Percentiles rank a stretch among this genome's conserved stretches.
Evolutionary conservation across 2,888 invertebrate species (phyloP).

Genomic region (Oscheius sp.): DNA sequence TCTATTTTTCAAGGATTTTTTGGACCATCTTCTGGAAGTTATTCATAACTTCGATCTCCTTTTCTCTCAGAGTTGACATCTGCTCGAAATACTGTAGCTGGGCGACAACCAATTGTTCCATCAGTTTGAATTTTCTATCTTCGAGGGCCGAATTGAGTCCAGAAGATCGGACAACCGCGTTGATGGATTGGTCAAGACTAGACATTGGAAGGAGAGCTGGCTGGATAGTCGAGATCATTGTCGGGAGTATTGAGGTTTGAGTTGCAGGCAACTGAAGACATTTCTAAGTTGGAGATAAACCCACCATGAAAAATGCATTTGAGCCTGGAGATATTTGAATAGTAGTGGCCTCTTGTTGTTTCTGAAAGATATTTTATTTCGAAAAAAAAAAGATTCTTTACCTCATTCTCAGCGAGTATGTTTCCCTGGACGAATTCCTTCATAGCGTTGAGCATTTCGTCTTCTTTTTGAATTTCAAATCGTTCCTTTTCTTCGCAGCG

Average conservation of each 20-base stretch:
- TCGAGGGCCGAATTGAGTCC: background rate
- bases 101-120: background rate
- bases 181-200: too few species aligned
- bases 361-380: background rate
- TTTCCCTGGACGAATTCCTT: too few species aligned
- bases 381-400: background rate
- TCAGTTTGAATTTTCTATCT: background rate
- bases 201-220: too few species aligned
- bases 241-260: too few species aligned
- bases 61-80: background rate
- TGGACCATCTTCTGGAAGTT: background rate
- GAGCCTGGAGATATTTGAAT: too few species aligned
- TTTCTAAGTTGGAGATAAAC: too few species aligned
- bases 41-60: slow-evolving; percentile 1
- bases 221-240: too few species aligned
- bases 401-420: background rate
- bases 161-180: too few species aligned
- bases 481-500: background rate
- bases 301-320: too few species aligned
- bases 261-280: too few species aligned
- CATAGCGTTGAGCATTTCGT: too few species aligned
- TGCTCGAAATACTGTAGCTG: background rate
- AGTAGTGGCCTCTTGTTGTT: background rate
- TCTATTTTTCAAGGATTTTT: background rate
- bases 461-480: background rate